Conservation (phyloP, 2,888 invertebrate species). For the Timema podura region DNA sequence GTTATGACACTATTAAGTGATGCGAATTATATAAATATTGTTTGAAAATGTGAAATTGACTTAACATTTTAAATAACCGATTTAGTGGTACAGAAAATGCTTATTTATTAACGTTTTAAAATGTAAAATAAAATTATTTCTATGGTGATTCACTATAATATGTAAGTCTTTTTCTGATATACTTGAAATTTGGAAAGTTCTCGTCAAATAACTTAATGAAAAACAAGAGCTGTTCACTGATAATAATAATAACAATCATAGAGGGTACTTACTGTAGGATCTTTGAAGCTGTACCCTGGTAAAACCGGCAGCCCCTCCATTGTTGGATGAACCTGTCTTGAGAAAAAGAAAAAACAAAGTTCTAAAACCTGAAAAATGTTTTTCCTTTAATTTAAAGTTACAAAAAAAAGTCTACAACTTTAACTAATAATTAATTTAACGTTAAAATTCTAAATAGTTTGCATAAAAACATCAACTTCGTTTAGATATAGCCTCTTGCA, state of each 20-base stretch:
- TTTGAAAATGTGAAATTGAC: no score
- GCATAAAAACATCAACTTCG: no score
- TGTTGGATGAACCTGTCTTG: no score
- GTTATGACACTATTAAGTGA: no score
- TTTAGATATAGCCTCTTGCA: no score
- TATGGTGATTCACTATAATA: neutral
- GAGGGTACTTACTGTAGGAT: conserved; percentile 49
- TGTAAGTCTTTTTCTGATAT: neutral
- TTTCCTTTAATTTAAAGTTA: neutral
- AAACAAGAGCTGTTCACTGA: neutral
- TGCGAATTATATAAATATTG: no score
- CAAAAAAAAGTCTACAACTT: neutral
- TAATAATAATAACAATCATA: no score
- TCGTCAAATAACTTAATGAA: neutral
- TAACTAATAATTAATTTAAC: neutral
- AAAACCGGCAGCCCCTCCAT: conserved; percentile 61
- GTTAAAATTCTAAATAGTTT: no score
- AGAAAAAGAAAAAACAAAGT: conserved; percentile 39
- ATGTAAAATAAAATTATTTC: neutral
- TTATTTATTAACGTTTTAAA: no score
- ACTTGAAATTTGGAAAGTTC: no score
- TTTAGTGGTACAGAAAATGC: no score
- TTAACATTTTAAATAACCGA: no score
- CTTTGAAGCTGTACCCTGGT: conserved; percentile 63
- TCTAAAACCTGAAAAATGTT: neutral